Base-by-base conservation (phyloP, 2,888 invertebrate genomes). In the Mesorhabditis spiculigera region DNA sequence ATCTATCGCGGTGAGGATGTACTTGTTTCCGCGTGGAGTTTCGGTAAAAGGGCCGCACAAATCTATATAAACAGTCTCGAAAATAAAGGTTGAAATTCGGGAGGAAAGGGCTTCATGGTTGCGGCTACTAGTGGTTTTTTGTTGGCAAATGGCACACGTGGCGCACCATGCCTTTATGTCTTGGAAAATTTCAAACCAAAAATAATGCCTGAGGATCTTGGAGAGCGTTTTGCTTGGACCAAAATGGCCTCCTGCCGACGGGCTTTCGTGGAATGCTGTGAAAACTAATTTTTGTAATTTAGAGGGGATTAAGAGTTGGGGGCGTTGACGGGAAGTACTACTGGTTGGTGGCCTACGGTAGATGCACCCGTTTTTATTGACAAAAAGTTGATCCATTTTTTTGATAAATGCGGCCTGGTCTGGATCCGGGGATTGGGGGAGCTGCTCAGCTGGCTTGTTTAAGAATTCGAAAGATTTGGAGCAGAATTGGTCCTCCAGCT, bases 171-270 rank as follows among this genome's bases (percentile, higher is more conserved):
- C 16, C n/a, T 50, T 44, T 5, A 74, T 63, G 28, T 78, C 71
- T 6, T 61, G 43, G 3, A 6, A 5, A 68, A 77, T 75, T 4
- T 61, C 66, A 5, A 50, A 41, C 77, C 77, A 77, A 58, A 65
- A 71, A 42, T 75, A 77, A 43, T 66, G 58, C 43, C 63, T 50
- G 5, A 5, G 2, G 3, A 77, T 50, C 58, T 78, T 78, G 6
- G 58, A n/a, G 0, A 65, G 13, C 2, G 75, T 75, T 43, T 75
- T 76, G 44, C 62, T 45, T 44, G 43, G 50, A 13, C 66, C 65
- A 28, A 77, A 65, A 45, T 79, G 79, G 5, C 74, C 79, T 4
- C 79, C 79, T 0, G 72, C 71, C 4, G 69, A 28, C 0, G 45
- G 44, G 43, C 69, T 66, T 4, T 28, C 65, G 64, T 79, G 79